These are phyloP conservation scores for Cantharis nigra DNA, from an alignment of 2,888 invertebrate genomes.

Conservation along the genomic window DNA sequence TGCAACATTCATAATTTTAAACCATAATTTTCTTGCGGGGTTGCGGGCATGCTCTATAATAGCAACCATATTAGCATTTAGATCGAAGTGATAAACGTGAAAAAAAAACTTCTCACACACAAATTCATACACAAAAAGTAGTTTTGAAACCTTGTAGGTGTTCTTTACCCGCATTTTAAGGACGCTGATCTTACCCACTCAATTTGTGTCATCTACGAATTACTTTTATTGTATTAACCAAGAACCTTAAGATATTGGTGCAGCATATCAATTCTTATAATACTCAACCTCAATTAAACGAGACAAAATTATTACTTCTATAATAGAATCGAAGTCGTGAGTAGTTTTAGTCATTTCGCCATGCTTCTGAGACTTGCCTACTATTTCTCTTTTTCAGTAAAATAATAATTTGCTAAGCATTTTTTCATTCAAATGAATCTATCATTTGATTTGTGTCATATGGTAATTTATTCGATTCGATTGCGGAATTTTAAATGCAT, in stretches of 20 bases:
- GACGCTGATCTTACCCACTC: conserved; percentile 20
- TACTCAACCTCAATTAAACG: neutral
- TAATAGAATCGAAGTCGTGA: neutral
- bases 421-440: neutral
- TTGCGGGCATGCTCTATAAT: conserved; percentile 8
- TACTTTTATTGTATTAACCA: conserved; percentile 16
- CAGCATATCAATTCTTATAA: conserved; percentile 9
- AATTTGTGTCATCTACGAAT: conserved; percentile 21
- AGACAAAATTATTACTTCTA: neutral
- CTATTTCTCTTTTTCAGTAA: neutral
- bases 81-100: neutral
- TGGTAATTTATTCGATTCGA: neutral
- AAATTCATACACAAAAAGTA: conserved; percentile 17
- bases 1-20: neutral
- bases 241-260: conserved; percentile 8
- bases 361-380: neutral
- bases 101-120: conserved; percentile 16
- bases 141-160: conserved; percentile 24
- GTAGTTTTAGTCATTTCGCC: neutral
- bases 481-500: neutral
- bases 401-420: neutral
- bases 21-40: neutral
- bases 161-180: conserved; percentile 21
- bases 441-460: neutral
- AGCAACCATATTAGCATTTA: neutral